A percentile compares a stretch with the other conserved stretches of the same genome.
Conservation (phyloP, 1,140 invertebrate genomes). For the Oppia nitens region DNA sequence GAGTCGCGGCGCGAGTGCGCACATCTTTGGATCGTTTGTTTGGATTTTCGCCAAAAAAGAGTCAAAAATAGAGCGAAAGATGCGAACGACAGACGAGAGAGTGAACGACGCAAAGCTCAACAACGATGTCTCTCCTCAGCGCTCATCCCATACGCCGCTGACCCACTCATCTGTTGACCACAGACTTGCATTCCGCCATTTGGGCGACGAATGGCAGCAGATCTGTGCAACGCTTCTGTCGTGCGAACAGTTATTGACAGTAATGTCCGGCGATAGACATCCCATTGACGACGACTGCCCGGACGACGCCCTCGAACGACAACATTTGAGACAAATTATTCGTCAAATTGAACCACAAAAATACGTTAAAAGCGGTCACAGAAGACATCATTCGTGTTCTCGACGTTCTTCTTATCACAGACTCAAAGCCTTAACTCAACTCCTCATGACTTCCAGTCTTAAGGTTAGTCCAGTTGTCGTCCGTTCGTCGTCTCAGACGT, state of each 20-base stretch:
- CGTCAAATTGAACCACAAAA: background rate
- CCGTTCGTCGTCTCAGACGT: background rate
- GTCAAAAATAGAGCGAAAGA: no score
- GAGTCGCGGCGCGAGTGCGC: no score
- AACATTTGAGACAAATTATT: background rate
- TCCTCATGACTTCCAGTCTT: background rate
- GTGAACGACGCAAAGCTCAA: no score
- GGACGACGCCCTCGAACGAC: background rate
- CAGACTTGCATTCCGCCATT: background rate
- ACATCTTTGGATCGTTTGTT: no score
- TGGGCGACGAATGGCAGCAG: background rate
- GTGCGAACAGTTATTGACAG: background rate
- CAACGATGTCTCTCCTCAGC: no score
- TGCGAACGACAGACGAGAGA: no score
- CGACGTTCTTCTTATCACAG: background rate
- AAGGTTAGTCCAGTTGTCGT: background rate
- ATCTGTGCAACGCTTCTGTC: background rate
- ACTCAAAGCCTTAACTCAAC: background rate
- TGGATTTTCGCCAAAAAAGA: no score
- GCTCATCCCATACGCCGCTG: no score
- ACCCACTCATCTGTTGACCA: no score
- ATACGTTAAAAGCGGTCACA: background rate
- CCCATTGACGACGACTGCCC: no score
- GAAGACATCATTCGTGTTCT: no score
- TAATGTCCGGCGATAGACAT: background rate